Evolutionary conservation across 2,113 vertebrate species (phyloP), one percentile per base, ranked within the genome.

Genomic region (Pteronura brasiliensis): DNA sequence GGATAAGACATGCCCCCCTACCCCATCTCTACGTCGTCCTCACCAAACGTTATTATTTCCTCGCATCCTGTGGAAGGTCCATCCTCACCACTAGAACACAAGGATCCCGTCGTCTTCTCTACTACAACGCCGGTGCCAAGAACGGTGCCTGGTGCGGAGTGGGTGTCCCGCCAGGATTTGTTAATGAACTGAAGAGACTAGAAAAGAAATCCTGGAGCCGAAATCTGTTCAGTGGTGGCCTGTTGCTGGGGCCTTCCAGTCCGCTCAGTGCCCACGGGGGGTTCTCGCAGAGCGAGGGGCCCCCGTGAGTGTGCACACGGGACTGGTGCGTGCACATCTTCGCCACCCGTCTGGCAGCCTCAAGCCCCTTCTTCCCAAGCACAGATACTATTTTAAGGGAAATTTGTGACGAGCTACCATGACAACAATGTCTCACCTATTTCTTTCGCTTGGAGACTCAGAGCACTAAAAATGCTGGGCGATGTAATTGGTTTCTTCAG

Each of bases 381-480:
- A 1, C 0, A 0, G 77, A 59, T 80, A 80, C 95, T 97, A 89
- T 96, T 97, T 96, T 95, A 90, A 96, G 97, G 94, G 82, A 55
- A 91, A 13, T 97, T 97, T 95, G 93, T 3, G 20, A 72, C 87
- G 36, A 95, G 98, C 96, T 97, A 36, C 97, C 85, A 76, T 95
- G 95, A 89, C 47, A 34, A 97, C 96, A 91, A 1, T 18, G 76
- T 82, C 90, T 95, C 88, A 95, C 96, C 94, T 89, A 59, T 87
- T 95, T 95, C 89, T 95, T 96, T 69, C 59, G 84, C 96, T 97
- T 1, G 1, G 93, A 85, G 61, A 79, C 65, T 80, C 10, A 0
- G 88, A 96, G 93, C 88, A 81, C 80, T 97, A 61, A 96, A 81
- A 93, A 61, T 10, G 63, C 95, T 88, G 83, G 55, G 96, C 3